Base-by-base conservation (phyloP, 1,140 invertebrate genomes). In the Cydia amplana region DNA sequence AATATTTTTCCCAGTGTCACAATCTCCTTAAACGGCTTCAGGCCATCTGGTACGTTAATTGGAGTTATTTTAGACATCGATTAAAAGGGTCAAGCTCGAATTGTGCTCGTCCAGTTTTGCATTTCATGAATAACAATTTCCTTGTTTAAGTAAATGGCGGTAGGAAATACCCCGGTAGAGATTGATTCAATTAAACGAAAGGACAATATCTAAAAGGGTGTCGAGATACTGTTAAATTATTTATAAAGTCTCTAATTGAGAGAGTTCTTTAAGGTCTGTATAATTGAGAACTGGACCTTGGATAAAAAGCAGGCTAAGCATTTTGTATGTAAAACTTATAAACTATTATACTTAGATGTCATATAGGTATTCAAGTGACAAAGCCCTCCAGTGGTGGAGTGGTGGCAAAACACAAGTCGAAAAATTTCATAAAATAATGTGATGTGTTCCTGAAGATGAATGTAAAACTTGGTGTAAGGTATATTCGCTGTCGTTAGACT, bases 121-220 rank as follows among this genome's bases (percentile, higher is more conserved):
- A 60, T 60, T 60, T 60, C 55, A 60, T 60, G 55, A 60, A 60
- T 60, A 60, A 23, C 55, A 60, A 60, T 23, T 23, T 60, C 20
- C 20, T 60, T 60, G 55, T 60, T 60, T 60, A 60, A 9, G 55
- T 60, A 60, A 60, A 60, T 18, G 55, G 55, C 20, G n/a, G 55
- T 60, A 60, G 55, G 18, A 23, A 60, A 60, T 60, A 23, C 9
- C 51, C 20, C 55, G 55, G 55, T 23, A 60, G 55, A 55, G 55
- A 60, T 60, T 60, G 55, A 60, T 60, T 60, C 9, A 60, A 60
- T 60, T 60, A 10, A 20, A 20, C 6, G 55, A 10, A 60, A 60
- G 55, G 55, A 20, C 55, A 60, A 60, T 20, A n/a, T 20, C 55
- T 20, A 60, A 23, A 49, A 10, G 55, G 18, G n/a, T 60, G 16